Evolutionary conservation across 2,888 invertebrate genomes (phyloP), one percentile per base, ranked within the genome.

Genomic region (Drosophila melanosoma): DNA sequence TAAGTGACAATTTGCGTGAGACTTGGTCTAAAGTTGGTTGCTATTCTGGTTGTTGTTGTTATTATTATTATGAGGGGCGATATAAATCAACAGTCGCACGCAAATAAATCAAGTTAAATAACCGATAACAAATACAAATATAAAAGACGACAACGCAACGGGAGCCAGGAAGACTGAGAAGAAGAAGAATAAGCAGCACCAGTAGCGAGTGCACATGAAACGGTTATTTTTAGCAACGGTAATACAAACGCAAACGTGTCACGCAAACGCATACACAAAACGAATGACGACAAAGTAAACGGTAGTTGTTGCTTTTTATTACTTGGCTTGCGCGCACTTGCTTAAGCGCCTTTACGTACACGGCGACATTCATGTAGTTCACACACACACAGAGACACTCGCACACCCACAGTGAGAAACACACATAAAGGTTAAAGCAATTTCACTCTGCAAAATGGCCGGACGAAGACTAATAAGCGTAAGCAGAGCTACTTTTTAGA

Each of bases 51-150:
- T 60, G 11, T 62, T 58, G 45, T 38, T 63, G 11, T 61, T 66
- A 40, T 67, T 66, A 56, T 62, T 79, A 60, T 69, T 54, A 59
- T 54, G 73, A 69, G 64, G 69, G 38, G 78, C 79, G 73, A 85
- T 78, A 89, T 82, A 87, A 87, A 89, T 89, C 83, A 87, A 82
- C 80, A 83, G 87, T 81, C 74, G 82, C 86, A 87, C 83, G 87
- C 89, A 87, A 89, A 89, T 89, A 87, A 87, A 89, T 87, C 87
- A 89, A 78, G 80, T 87, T 84, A 85, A 89, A 87, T 83, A 89
- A 87, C 81, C 86, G 87, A 87, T 89, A 87, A 89, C 80, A 82
- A 89, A 87, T 83, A 86, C 81, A 81, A 64, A 74, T 65, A 72
- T 67, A 71, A 54, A 69, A 58, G 54, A 51, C 59, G 62, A 61